Evolutionary conservation across 2,113 vertebrate species (phyloP).

Genomic region (Pedetes capensis): DNA sequence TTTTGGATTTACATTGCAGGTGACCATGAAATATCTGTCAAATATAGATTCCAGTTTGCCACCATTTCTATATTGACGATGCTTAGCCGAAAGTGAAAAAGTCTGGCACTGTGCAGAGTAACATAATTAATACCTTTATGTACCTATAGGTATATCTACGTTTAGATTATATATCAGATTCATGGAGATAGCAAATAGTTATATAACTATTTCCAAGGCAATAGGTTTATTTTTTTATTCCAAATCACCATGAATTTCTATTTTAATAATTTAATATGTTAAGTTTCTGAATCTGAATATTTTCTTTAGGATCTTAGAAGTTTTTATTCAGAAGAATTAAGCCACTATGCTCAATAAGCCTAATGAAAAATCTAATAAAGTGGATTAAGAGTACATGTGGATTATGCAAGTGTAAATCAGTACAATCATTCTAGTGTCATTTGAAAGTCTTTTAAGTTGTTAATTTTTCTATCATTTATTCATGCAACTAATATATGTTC

Average conservation of each 20-base stretch:
- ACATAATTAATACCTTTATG: conserved; percentile 29
- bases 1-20: conserved; percentile 35
- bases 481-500: background rate
- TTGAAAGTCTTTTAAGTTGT: background rate
- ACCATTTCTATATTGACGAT: background rate
- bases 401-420: background rate
- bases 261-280: background rate
- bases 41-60: conserved; percentile 38
- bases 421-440: background rate
- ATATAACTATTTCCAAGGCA: background rate
- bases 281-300: background rate
- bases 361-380: background rate
- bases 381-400: background rate
- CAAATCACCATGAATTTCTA: no score
- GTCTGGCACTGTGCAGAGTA: conserved; percentile 58
- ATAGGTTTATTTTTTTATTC: background rate
- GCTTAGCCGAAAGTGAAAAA: conserved; percentile 10
- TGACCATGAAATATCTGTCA: background rate
- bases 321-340: background rate
- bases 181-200: background rate
- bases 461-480: background rate
- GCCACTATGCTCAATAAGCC: background rate
- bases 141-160: background rate
- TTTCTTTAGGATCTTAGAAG: background rate
- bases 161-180: background rate